Base-by-base conservation (phyloP, 2,888 invertebrate species). In the Callyntrura guangdongensis region DNA sequence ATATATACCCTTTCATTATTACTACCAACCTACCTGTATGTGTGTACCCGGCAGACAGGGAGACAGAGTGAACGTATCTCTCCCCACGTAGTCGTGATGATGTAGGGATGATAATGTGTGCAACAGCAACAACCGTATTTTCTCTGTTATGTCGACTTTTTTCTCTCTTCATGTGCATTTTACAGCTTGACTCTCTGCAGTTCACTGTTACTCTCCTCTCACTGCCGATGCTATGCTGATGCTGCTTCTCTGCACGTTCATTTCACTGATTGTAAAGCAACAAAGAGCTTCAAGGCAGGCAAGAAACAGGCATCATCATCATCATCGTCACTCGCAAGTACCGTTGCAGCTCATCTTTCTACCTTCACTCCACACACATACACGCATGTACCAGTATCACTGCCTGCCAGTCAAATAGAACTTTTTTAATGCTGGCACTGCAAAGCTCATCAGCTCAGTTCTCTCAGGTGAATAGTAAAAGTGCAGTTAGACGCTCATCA, bases 401-500 rank as follows among this genome's bases (percentile, higher is more conserved):
- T 36, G n/a, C 14, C 36, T 20, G 36, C n/a, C 61, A 20, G 17
- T 4, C 22, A 9, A 36, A 14, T n/a, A 49, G 6, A 45, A 49
- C n/a, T 36, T 81, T 79, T 81, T 81, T 20, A 81, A 36, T 79
- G 53, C 81, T 81, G 11, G 27, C 12, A 17, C 45, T 25, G 36
- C 36, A 36, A 36, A 36, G 36, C 36, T 36, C 36, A 36, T 11
- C 22, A 27, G 36, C 27, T 27, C n/a, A 36, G 27, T 59, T 36
- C 36, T 36, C 36, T 61, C 59, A 81, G 81, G 61, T 81, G 81
- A 81, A 81, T 81, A 81, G 81, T 81, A 81, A 81, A 81, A 81
- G 81, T 81, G 59, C 81, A 81, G 81, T 81, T 81, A 81, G 56
- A 36, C 81, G 81, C 81, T 81, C 81, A 61, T 79, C 53, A 79